phyloP scores from a whole-genome alignment of 2,797 vertebrate species.

The Triplophysa yarkandensis region DNA sequence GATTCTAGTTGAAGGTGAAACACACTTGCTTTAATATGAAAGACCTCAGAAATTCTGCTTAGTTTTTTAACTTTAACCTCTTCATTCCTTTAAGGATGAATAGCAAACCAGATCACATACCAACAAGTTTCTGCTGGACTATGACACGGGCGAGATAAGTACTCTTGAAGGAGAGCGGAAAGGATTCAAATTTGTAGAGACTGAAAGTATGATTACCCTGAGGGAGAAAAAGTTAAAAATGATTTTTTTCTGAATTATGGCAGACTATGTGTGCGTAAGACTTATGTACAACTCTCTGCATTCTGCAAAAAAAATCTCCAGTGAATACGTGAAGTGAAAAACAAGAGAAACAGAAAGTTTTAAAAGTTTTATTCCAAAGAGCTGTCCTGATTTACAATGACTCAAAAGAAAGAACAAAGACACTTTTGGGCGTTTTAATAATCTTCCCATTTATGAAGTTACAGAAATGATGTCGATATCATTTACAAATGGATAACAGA shows the following conservation, averaged over 20 bases:
- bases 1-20: constrained; percentile 25
- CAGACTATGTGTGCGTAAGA: constrained; percentile 15
- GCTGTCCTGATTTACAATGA: neutral
- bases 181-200: constrained; percentile 20
- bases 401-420: neutral
- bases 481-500: neutral
- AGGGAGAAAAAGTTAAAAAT: neutral
- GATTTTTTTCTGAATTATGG: constrained; percentile 11
- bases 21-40: constrained; percentile 5
- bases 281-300: constrained; percentile 29
- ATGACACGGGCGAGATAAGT: constrained; percentile 17
- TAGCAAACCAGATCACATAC: constrained; percentile 26
- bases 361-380: constrained; percentile 20
- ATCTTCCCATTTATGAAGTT: neutral
- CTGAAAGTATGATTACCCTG: constrained; percentile 38
- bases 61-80: constrained; percentile 24
- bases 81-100: constrained; percentile 29
- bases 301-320: constrained; percentile 3
- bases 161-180: constrained; percentile 17
- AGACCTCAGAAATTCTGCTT: neutral
- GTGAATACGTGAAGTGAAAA: constrained; percentile 16
- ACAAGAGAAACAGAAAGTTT: constrained; percentile 4
- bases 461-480: neutral
- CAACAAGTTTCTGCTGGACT: neutral
- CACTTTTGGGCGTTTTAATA: neutral